Percentiles rank a stretch among this genome's conserved stretches.
These are phyloP conservation scores for Limnephilus marmoratus DNA, from an alignment of 2,888 invertebrate species.

Conservation along the genomic window DNA sequence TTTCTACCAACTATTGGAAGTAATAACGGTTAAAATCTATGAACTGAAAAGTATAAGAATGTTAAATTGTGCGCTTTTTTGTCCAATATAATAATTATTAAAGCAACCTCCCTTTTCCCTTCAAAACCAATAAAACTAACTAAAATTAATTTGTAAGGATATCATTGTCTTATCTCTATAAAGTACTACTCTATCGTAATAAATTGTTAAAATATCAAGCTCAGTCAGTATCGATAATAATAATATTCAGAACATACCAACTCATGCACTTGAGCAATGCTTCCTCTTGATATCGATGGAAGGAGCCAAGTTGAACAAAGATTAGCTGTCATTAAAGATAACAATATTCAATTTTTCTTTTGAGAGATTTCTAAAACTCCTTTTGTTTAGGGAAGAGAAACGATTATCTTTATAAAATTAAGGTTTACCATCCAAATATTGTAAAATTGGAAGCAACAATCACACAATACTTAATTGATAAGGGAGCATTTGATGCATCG, in stretches of 20 bases:
- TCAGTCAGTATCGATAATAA: slow-evolving; percentile 41
- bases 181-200: not conserved
- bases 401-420: slow-evolving; percentile 19
- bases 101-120: not conserved
- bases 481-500: slow-evolving; percentile 22
- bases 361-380: not conserved
- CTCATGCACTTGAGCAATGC: not conserved
- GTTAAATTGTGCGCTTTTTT: not conserved
- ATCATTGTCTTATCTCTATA: not conserved
- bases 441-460: slow-evolving; percentile 19
- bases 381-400: slow-evolving; percentile 3
- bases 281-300: not conserved
- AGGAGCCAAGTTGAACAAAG: not conserved
- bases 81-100: not conserved
- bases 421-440: not conserved
- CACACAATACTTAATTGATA: slow-evolving; percentile 38
- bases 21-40: not conserved
- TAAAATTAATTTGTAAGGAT: slow-evolving; percentile 17
- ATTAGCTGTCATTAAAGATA: not conserved
- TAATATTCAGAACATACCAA: not conserved
- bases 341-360: not conserved
- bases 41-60: not conserved
- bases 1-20: not conserved
- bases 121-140: slow-evolving; percentile 18
- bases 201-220: slow-evolving; percentile 31